Evolutionary conservation across 2,888 invertebrate species (phyloP).

Genomic region (Phorcus lineatus): DNA sequence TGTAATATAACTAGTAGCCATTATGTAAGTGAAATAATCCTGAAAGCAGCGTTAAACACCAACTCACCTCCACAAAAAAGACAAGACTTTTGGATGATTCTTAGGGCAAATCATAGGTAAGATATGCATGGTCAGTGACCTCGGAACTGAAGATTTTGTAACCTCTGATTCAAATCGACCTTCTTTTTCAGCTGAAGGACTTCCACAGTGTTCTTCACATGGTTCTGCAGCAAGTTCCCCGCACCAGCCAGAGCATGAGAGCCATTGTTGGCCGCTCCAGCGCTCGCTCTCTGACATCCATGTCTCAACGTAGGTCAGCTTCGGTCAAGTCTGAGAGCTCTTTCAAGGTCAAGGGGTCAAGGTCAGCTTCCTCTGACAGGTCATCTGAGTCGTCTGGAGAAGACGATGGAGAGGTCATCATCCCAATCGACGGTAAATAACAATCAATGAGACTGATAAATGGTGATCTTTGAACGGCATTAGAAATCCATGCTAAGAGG

Average conservation of each 20-base stretch:
- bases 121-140: no score
- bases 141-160: no score
- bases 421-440: slow-evolving; percentile 23
- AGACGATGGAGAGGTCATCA: slow-evolving; percentile 10
- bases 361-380: slow-evolving; percentile 3
- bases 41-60: no score
- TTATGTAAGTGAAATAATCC: no score
- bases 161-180: not conserved
- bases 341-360: not conserved
- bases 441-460: no score
- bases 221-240: slow-evolving; percentile 70
- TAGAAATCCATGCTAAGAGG: no score
- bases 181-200: slow-evolving; percentile 60
- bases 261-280: slow-evolving; percentile 10
- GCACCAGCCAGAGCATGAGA: slow-evolving; percentile 9
- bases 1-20: no score
- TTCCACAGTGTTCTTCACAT: slow-evolving; percentile 72
- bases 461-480: no score
- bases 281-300: not conserved
- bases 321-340: not conserved
- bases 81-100: no score
- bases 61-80: no score
- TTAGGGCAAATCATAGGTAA: no score
- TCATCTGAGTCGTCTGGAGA: slow-evolving; percentile 18
- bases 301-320: not conserved